Evolutionary conservation across 2,888 invertebrate species (phyloP).

Genomic region (Aphodius sticticus): DNA sequence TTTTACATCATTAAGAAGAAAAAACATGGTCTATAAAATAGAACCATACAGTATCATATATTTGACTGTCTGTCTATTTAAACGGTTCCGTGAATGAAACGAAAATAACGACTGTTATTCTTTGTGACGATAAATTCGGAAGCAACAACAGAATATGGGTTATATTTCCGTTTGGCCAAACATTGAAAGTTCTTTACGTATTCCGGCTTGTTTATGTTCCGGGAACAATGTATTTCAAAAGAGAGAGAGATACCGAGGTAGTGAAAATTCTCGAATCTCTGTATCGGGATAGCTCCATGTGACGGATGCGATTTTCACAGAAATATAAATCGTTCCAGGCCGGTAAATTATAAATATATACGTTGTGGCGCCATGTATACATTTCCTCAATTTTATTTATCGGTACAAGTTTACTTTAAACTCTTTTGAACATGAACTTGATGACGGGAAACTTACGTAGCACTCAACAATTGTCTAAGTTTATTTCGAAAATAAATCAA

Average conservation of each 20-base stretch:
- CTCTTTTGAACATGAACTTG: no score
- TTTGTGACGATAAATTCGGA: no score
- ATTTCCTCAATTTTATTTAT: neutral
- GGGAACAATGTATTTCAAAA: neutral
- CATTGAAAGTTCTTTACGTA: neutral
- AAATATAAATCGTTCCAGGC: neutral
- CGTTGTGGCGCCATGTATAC: neutral
- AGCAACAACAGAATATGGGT: neutral
- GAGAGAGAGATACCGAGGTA: neutral
- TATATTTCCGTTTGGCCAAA: neutral
- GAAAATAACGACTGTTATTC: neutral
- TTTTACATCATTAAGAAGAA: neutral
- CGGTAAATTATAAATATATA: neutral
- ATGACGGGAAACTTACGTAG: no score
- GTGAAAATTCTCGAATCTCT: neutral
- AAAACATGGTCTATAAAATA: neutral
- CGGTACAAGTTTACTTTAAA: no score
- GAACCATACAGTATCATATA: no score
- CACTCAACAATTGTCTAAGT: no score
- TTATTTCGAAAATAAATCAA: no score
- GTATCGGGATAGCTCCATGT: neutral
- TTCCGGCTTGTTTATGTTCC: neutral
- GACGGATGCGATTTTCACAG: neutral
- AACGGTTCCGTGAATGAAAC: neutral
- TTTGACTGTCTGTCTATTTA: neutral